phyloP scores from a whole-genome alignment of 2,888 invertebrate genomes.

The Zygaena filipendulae region DNA sequence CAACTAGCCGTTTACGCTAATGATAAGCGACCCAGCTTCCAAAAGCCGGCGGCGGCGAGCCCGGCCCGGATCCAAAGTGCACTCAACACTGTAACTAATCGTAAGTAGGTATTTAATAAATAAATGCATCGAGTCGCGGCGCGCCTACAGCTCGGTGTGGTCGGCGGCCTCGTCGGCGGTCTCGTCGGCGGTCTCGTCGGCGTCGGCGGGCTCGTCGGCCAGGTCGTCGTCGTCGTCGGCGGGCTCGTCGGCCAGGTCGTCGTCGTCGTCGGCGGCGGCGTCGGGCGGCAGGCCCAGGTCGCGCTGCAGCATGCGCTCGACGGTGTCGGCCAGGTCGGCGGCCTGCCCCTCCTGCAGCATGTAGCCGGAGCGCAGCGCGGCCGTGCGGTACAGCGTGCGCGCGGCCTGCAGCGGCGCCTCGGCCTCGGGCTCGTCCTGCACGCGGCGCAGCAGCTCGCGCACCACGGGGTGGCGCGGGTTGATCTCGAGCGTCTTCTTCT shows the following conservation, averaged over 20 bases:
- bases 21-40: too few relatives aligned
- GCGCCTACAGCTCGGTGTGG: constrained; percentile 38
- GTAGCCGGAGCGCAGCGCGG: constrained; percentile 89
- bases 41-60: too few relatives aligned
- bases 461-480: constrained; percentile 98
- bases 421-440: constrained; percentile 80
- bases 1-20: too few relatives aligned
- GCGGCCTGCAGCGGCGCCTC: constrained; percentile 83
- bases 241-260: constrained; percentile 71
- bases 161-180: constrained; percentile 22
- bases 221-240: constrained; percentile 22
- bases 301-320: constrained; percentile 85
- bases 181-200: constrained; percentile 43
- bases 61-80: too few relatives aligned
- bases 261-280: constrained; percentile 87
- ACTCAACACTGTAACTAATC: too few relatives aligned
- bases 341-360: constrained; percentile 78
- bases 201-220: constrained; percentile 83
- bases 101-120: too few relatives aligned
- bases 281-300: constrained; percentile 97
- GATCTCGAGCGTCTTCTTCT: constrained; percentile 97
- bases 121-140: constrained; percentile 3
- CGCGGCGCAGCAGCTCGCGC: constrained; percentile 82
- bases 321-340: constrained; percentile 90
- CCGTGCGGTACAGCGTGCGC: constrained; percentile 89